These are phyloP conservation scores for Indri indri DNA, from an alignment of 2,113 vertebrate species.

Conservation along the genomic window DNA sequence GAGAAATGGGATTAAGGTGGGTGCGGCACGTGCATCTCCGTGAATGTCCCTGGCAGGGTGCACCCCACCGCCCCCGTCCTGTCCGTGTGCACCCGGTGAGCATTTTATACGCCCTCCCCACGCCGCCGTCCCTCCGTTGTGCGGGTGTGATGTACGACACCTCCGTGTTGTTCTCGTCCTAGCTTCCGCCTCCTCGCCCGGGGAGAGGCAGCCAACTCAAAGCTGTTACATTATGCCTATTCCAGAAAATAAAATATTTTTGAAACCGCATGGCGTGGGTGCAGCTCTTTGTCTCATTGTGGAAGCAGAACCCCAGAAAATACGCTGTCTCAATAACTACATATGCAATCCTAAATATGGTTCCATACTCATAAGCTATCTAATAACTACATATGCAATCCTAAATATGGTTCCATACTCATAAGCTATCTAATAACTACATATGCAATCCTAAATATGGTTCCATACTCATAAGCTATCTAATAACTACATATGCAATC, in stretches of 20 bases:
- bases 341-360: no score
- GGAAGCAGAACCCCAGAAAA: background rate
- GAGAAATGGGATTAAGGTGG: background rate
- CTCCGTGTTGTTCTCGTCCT: conserved; percentile 43
- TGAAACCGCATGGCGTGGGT: conserved; percentile 31
- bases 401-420: no score
- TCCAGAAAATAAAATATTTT: conserved; percentile 75
- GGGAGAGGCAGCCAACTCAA: background rate
- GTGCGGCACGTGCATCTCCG: conserved; percentile 48
- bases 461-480: no score
- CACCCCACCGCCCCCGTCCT: background rate
- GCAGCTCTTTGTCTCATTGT: background rate
- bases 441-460: no score
- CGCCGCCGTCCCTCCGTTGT: conserved; percentile 56
- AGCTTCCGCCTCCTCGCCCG: conserved; percentile 43
- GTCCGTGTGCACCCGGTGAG: background rate
- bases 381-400: no score
- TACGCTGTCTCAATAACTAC: background rate
- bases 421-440: no score
- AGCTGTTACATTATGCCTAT: conserved; percentile 59
- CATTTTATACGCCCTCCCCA: conserved; percentile 49
- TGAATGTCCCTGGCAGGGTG: background rate
- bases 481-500: no score
- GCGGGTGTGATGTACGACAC: conserved; percentile 16
- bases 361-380: no score